Evolutionary conservation across 2,797 vertebrate genomes (phyloP).

Genomic region (Lacerta agilis): DNA sequence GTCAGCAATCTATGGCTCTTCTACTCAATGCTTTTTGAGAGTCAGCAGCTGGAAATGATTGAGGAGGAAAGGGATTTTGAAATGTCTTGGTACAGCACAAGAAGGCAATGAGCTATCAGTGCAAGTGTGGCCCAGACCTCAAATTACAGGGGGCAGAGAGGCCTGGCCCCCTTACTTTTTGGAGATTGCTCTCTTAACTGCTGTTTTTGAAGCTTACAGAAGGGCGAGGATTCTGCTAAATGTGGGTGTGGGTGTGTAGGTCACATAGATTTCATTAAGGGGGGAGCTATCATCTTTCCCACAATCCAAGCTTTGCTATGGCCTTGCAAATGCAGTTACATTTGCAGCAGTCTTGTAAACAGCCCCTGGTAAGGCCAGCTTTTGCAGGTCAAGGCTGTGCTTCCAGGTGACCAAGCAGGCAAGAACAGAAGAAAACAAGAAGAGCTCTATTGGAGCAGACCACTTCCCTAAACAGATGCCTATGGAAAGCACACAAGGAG

Average conservation of each 20-base stretch:
- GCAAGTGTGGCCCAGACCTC: neutral
- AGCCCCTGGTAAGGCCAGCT: no score
- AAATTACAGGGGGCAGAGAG: neutral
- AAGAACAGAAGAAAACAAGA: no score
- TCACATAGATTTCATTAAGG: no score
- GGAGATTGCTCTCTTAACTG: neutral
- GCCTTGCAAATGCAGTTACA: neutral
- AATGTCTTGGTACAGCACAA: neutral
- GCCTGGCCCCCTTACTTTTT: neutral
- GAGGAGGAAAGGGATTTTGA: neutral
- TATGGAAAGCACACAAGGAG: no score
- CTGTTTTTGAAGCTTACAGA: neutral
- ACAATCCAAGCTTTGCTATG: neutral
- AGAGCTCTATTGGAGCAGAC: no score
- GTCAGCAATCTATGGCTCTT: neutral
- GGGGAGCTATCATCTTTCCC: neutral
- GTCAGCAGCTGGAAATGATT: neutral
- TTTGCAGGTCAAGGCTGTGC: no score
- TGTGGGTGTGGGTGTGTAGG: neutral
- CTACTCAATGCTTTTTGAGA: neutral
- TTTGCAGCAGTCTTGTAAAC: neutral
- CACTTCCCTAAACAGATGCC: no score
- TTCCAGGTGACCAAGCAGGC: no score
- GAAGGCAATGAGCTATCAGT: fast-evolving
- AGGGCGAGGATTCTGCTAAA: neutral